phyloP scores from a whole-genome alignment of 2,888 invertebrate genomes.

The Nomada flava region DNA sequence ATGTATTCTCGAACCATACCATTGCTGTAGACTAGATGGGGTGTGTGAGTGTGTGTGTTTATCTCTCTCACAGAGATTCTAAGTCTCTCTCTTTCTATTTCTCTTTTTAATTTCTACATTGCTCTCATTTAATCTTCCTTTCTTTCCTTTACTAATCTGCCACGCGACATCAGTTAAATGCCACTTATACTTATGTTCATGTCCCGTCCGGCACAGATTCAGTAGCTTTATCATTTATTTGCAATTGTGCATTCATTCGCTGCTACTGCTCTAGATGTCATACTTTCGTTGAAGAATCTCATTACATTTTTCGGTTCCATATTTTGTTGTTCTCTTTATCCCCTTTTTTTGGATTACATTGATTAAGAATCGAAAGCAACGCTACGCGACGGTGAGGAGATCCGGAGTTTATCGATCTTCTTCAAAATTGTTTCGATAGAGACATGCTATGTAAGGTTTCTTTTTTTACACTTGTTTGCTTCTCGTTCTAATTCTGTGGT shows the following conservation, averaged over 20 bases:
- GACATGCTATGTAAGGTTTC: slow-evolving; percentile 7
- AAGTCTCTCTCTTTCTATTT: slow-evolving; percentile 55
- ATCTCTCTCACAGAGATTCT: slow-evolving; percentile 63
- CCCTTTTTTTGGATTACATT: background rate
- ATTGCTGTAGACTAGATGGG: slow-evolving; percentile 64
- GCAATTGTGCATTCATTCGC: background rate
- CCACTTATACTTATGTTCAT: slow-evolving; percentile 2
- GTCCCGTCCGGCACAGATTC: background rate
- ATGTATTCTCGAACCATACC: slow-evolving; percentile 38
- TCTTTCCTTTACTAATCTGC: slow-evolving; percentile 36
- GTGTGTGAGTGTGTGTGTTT: slow-evolving; percentile 52
- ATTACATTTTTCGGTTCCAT: background rate
- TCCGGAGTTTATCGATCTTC: background rate
- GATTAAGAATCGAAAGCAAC: background rate
- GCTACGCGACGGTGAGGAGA: slow-evolving; percentile 53
- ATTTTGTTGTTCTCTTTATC: background rate
- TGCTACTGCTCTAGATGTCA: background rate
- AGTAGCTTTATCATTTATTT: background rate
- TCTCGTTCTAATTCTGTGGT: slow-evolving; percentile 29
- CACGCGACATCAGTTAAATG: slow-evolving; percentile 23
- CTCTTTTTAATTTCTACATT: slow-evolving; percentile 20
- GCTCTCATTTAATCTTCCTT: slow-evolving; percentile 40
- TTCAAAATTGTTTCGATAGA: background rate
- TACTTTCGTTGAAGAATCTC: background rate
- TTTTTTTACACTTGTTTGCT: slow-evolving; percentile 37